Conservation (phyloP, 2,797 vertebrate genomes). For the Poecilia picta region DNA sequence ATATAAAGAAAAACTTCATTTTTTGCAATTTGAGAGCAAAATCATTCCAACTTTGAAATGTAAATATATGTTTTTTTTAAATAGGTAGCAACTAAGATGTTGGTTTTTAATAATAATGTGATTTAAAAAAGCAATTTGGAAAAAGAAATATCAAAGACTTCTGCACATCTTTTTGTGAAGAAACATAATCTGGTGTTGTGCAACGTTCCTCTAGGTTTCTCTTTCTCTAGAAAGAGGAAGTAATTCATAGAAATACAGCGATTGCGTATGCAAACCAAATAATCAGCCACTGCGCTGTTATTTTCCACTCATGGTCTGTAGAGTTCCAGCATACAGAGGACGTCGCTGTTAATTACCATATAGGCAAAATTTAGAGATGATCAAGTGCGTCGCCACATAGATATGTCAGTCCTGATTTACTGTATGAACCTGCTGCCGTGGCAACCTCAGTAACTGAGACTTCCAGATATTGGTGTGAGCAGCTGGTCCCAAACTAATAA, state of each 20-base stretch:
- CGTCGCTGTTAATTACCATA: background rate
- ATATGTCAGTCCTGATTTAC: slow-evolving; percentile 16
- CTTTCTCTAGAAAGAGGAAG: slow-evolving; percentile 74
- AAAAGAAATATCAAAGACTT: background rate
- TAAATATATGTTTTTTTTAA: background rate
- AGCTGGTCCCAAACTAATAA: slow-evolving; percentile 71
- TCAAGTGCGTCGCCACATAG: background rate
- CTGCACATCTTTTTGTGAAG: background rate
- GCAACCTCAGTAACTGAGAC: slow-evolving; percentile 29
- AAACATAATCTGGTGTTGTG: slow-evolving; percentile 28
- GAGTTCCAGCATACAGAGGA: background rate
- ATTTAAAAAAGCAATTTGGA: background rate
- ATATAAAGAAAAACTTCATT: background rate
- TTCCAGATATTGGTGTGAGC: slow-evolving; percentile 56
- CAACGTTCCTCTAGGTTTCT: slow-evolving; percentile 48
- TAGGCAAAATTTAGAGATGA: background rate
- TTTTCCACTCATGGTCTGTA: slow-evolving; percentile 15
- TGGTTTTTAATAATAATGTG: background rate
- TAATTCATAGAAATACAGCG: slow-evolving; percentile 42
- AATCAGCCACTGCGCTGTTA: slow-evolving; percentile 1
- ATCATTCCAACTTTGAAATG: background rate
- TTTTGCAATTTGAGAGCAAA: background rate
- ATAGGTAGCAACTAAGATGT: background rate
- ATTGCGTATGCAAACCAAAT: slow-evolving; percentile 31
- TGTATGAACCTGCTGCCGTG: slow-evolving; percentile 38